Base-by-base conservation (phyloP, 2,113 vertebrate genomes). In the Taurulus bubalis region DNA sequence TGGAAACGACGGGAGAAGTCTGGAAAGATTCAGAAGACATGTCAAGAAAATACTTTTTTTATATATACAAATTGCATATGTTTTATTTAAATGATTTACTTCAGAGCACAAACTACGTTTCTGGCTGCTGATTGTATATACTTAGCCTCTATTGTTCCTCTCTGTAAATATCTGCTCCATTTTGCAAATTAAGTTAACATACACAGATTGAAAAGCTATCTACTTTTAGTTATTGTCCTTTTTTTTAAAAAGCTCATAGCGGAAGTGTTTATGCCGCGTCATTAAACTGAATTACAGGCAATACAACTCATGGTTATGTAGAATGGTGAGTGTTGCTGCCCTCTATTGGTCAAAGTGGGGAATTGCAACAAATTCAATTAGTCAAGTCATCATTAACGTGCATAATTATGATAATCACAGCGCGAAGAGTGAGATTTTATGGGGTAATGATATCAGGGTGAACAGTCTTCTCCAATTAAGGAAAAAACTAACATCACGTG, bases 11-110 rank as follows among this genome's bases (percentile, higher is more conserved):
- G 16, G 7, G 75, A 20, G 9, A 51, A 3, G 0, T 78, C 85
- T 73, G 18, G 89, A 92, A 88, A 32, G 24, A 42, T 71, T 83
- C 0, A 71, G n/a, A 14, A 56, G 53, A 5, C 24, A 12, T 5
- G 53, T 56, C 4, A 1, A 56, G 53, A 55, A 55, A 24, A n/a
- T n/a, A n/a, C n/a, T n/a, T n/a, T n/a, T n/a, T n/a, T n/a, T n/a
- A n/a, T n/a, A n/a, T n/a, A n/a, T n/a, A n/a, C n/a, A n/a, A n/a
- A n/a, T n/a, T n/a, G n/a, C n/a, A n/a, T n/a, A n/a, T n/a, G n/a
- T n/a, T n/a, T n/a, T n/a, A n/a, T n/a, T n/a, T n/a, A n/a, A n/a
- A n/a, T n/a, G 20, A 12, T 38, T 71, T 56, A 53, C 9, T 56
- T 14, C 20, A 47, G 9, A 42, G 22, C 9, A 30, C 7, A 30